Conservation (phyloP, 1,140 invertebrate genomes). For the Drosophila bipectinata region DNA sequence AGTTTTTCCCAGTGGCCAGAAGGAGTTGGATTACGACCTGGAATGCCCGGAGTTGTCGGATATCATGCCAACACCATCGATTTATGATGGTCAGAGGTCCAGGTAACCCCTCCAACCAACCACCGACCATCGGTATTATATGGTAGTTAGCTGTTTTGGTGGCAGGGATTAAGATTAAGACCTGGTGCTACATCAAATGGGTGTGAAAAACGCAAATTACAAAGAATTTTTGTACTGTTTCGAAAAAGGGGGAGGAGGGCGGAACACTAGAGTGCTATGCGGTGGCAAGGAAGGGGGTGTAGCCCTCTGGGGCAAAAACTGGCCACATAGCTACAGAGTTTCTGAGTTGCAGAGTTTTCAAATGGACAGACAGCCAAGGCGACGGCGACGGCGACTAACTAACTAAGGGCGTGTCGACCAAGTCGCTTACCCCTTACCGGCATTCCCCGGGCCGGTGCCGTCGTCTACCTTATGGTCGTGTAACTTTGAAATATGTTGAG, state of each 20-base stretch:
- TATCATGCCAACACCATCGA: slow-evolving; percentile 69
- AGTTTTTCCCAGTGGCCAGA: slow-evolving; percentile 65
- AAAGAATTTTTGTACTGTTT: slow-evolving; percentile 63
- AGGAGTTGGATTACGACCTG: slow-evolving; percentile 22
- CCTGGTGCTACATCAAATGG: slow-evolving; percentile 78
- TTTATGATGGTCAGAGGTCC: slow-evolving; percentile 54
- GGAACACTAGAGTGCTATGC: background rate
- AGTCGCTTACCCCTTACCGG: slow-evolving; percentile 20
- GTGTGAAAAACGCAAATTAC: slow-evolving; percentile 81
- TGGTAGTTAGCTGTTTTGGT: slow-evolving; percentile 76
- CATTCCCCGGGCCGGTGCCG: background rate
- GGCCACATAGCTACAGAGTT: slow-evolving; percentile 62
- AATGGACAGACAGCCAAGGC: slow-evolving; percentile 33
- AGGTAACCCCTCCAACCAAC: slow-evolving; percentile 15
- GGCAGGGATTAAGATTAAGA: slow-evolving; percentile 80
- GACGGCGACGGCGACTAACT: slow-evolving; percentile 61
- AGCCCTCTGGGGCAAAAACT: slow-evolving; percentile 49
- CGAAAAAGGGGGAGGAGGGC: slow-evolving; percentile 1
- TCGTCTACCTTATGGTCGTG: slow-evolving; percentile 58
- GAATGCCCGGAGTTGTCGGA: slow-evolving; percentile 19
- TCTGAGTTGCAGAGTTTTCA: slow-evolving; percentile 18
- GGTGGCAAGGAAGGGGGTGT: slow-evolving; percentile 16
- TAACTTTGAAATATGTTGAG: slow-evolving; percentile 80
- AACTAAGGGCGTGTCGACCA: slow-evolving; percentile 77
- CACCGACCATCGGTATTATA: slow-evolving; percentile 38